Evolutionary conservation across 2,888 invertebrate species (phyloP).

Genomic region (Apodemia mormo): DNA sequence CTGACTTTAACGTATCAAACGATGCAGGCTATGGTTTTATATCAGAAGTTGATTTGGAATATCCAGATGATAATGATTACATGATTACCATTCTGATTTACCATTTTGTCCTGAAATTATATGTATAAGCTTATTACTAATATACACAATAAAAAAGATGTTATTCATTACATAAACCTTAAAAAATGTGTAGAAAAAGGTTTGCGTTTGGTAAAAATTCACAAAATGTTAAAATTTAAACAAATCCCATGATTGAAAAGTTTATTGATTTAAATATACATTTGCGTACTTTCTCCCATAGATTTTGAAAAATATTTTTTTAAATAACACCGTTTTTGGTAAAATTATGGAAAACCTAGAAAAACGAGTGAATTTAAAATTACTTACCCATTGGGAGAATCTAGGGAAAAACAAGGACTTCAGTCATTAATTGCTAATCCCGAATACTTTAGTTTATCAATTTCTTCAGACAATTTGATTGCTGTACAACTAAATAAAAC

Average conservation of each 20-base stretch:
- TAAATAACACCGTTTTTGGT: constrained; percentile 49
- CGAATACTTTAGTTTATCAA: constrained; percentile 47
- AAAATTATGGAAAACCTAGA: constrained; percentile 52
- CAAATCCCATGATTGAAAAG: neutral
- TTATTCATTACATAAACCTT: constrained; percentile 17
- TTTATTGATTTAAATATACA: constrained; percentile 15
- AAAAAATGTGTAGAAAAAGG: neutral
- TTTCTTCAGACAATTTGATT: constrained; percentile 49
- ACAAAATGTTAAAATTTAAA: constrained; percentile 11
- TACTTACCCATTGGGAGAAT: constrained; percentile 46
- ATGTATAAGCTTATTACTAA: constrained; percentile 30
- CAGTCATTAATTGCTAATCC: constrained; percentile 39
- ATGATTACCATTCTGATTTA: constrained; percentile 40
- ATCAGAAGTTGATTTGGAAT: constrained; percentile 24
- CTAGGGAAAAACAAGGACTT: constrained; percentile 40
- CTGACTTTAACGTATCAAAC: neutral
- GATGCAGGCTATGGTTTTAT: constrained; percentile 33
- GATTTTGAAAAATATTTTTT: constrained; percentile 17
- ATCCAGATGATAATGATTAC: constrained; percentile 40
- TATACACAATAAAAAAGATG: constrained; percentile 17
- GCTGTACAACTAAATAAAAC: constrained; percentile 37
- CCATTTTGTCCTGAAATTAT: constrained; percentile 38
- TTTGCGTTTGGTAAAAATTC: neutral
- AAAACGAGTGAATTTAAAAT: constrained; percentile 46
- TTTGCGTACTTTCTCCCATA: neutral